Evolutionary conservation across 1,140 invertebrate species (phyloP).

Genomic region (Cyphomyrmex costatus): DNA sequence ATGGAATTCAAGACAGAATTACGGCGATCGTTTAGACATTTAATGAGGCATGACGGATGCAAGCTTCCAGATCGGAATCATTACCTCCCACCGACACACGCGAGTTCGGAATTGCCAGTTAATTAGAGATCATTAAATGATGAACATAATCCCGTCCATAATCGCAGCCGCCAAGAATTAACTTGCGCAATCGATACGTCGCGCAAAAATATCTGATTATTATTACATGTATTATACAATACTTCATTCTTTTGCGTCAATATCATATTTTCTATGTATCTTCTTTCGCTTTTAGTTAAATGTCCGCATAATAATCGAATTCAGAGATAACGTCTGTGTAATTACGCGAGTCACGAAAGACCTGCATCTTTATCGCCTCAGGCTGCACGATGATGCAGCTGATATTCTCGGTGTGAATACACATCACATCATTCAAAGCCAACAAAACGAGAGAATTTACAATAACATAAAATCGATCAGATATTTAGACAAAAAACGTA

Average conservation of each 20-base stretch:
- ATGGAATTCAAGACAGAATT: slow-evolving; percentile 33
- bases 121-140: slow-evolving; percentile 74
- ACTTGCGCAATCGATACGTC: slow-evolving; percentile 73
- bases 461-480: slow-evolving; percentile 10
- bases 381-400: slow-evolving; percentile 22
- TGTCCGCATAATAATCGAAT: slow-evolving; percentile 2
- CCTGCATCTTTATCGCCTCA: slow-evolving; percentile 1
- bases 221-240: not conserved
- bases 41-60: slow-evolving; percentile 65
- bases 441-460: not conserved
- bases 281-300: not conserved
- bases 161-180: slow-evolving; percentile 62
- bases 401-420: not conserved
- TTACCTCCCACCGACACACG: slow-evolving; percentile 29
- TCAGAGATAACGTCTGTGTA: slow-evolving; percentile 14
- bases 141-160: slow-evolving; percentile 66
- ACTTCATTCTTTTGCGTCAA: not conserved
- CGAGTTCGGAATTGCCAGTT: slow-evolving; percentile 46
- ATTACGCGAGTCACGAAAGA: slow-evolving; percentile 34
- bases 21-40: slow-evolving; percentile 41
- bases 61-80: slow-evolving; percentile 64
- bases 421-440: not conserved
- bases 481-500: not conserved
- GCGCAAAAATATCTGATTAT: slow-evolving; percentile 70
- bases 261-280: not conserved